These are phyloP conservation scores for Pantherophis guttatus DNA, from an alignment of 2,113 vertebrate genomes.

Conservation along the genomic window DNA sequence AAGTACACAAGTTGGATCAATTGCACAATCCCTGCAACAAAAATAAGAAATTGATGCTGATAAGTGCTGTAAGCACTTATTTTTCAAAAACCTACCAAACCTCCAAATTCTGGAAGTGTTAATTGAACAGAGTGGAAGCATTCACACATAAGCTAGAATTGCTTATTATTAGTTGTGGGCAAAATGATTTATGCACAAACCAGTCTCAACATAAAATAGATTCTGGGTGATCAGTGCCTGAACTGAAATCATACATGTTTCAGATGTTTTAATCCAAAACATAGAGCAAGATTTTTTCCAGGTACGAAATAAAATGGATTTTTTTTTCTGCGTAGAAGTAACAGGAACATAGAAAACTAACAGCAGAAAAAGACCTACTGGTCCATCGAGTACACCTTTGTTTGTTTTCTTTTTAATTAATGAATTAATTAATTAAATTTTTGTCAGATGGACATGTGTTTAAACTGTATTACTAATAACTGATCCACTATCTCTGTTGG, in stretches of 20 bases:
- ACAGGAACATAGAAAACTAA: neutral
- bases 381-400: too few species aligned
- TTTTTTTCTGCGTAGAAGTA: neutral
- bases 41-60: constrained; percentile 48
- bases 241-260: neutral
- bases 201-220: neutral
- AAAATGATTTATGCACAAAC: neutral
- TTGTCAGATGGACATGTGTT: too few species aligned
- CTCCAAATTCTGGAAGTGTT: neutral
- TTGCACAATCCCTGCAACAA: constrained; percentile 92
- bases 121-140: neutral
- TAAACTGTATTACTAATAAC: too few species aligned
- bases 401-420: too few species aligned
- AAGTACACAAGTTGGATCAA: constrained; percentile 97
- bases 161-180: neutral
- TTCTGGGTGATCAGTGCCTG: neutral
- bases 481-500: too few species aligned
- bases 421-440: too few species aligned
- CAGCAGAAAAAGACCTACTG: too few species aligned
- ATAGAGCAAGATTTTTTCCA: neutral
- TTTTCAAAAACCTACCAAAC: neutral
- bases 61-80: constrained; percentile 5
- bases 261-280: neutral
- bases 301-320: neutral
- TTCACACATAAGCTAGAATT: neutral